These are phyloP conservation scores for Melanotaenia trifasciata DNA, from an alignment of 2,797 vertebrate species.

Conservation along the genomic window DNA sequence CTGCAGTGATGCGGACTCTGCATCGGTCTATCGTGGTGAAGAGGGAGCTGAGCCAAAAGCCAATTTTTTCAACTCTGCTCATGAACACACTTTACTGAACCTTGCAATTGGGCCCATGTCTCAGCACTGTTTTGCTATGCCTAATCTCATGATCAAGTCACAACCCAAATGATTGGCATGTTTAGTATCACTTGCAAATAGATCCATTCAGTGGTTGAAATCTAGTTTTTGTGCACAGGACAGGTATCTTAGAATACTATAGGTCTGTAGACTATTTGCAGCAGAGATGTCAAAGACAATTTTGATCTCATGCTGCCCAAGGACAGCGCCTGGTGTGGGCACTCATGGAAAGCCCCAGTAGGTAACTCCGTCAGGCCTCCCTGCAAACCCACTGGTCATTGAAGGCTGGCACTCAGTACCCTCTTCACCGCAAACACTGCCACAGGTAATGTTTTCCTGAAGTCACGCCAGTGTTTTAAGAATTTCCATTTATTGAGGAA, in stretches of 20 bases:
- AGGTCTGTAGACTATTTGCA: constrained; percentile 71
- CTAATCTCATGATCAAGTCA: constrained; percentile 36
- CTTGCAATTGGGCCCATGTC: too few relatives aligned
- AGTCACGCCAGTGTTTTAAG: constrained; percentile 77
- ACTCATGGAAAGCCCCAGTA: constrained; percentile 69
- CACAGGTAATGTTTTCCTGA: constrained; percentile 86
- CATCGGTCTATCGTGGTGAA: too few relatives aligned
- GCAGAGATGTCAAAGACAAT: constrained; percentile 71
- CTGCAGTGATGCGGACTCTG: too few relatives aligned
- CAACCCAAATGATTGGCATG: constrained; percentile 62
- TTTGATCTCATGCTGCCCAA: constrained; percentile 68
- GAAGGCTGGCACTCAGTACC: constrained; percentile 75
- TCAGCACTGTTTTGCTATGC: constrained; percentile 13
- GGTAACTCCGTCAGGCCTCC: constrained; percentile 76
- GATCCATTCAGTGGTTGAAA: constrained; percentile 50
- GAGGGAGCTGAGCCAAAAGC: too few relatives aligned
- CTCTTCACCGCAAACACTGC: constrained; percentile 77
- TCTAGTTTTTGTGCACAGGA: constrained; percentile 69
- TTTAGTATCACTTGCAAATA: constrained; percentile 63
- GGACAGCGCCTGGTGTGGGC: constrained; percentile 54
- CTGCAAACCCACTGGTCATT: constrained; percentile 65
- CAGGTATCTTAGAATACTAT: constrained; percentile 60
- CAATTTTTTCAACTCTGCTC: too few relatives aligned
- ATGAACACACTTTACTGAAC: too few relatives aligned
- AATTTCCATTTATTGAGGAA: constrained; percentile 80